phyloP scores from a whole-genome alignment of 2,113 vertebrate species.

The Hippocampus abdominalis region DNA sequence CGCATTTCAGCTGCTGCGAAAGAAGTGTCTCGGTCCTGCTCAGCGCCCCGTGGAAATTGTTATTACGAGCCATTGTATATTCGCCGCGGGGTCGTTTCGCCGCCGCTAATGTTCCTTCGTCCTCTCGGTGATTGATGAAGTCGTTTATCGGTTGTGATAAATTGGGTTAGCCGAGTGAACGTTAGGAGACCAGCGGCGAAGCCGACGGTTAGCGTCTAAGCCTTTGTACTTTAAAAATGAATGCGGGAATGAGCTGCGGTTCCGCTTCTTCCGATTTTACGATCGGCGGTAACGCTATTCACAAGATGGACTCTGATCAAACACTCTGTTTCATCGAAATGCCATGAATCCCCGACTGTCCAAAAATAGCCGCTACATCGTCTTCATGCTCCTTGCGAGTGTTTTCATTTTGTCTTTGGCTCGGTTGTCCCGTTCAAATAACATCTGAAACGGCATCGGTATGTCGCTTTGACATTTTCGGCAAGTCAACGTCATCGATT shows the following conservation, averaged over 20 bases:
- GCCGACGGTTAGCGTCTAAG: background rate
- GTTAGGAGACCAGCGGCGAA: background rate
- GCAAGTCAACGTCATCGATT: too few relatives aligned
- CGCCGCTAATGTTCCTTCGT: constrained; percentile 1
- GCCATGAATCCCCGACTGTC: too few relatives aligned
- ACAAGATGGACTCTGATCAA: too few relatives aligned
- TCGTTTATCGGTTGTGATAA: constrained; percentile 17
- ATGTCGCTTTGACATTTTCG: too few relatives aligned
- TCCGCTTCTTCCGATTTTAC: background rate
- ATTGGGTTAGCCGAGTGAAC: constrained; percentile 27
- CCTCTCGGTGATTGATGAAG: background rate
- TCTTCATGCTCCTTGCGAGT: too few relatives aligned
- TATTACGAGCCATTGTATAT: background rate
- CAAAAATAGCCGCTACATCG: too few relatives aligned
- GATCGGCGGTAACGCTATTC: too few relatives aligned
- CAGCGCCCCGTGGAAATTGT: background rate
- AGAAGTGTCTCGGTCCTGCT: background rate
- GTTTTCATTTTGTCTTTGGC: too few relatives aligned
- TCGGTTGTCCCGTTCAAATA: too few relatives aligned
- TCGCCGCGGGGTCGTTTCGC: background rate
- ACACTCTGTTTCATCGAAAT: too few relatives aligned
- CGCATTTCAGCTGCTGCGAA: background rate
- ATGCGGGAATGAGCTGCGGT: background rate
- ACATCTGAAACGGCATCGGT: too few relatives aligned
- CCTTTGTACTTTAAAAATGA: background rate